Evolutionary conservation across 2,113 vertebrate species (phyloP), one percentile per base, ranked within the genome.

Genomic region (Myocastor coypus): DNA sequence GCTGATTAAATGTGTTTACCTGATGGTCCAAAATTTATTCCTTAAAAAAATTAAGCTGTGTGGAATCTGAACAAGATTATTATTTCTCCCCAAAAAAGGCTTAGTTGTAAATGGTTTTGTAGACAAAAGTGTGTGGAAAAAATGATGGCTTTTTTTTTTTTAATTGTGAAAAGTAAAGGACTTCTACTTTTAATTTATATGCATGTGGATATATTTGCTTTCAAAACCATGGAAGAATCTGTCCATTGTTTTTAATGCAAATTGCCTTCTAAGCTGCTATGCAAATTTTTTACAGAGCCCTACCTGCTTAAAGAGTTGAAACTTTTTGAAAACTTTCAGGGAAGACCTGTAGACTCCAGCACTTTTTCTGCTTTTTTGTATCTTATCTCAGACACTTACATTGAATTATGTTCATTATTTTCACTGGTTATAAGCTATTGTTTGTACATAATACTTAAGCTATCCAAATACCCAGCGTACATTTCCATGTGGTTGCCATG

Each of bases 241-340:
- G 17, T 93, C 81, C 73, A 52, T 92, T 92, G 83, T 89, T 90
- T 95, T 93, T 83, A 88, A 96, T 97, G 90, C 83, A 96, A 89
- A 94, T 94, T 92, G 69, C 63, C 73, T 90, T 94, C 20, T 96
- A 91, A 96, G 97, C 97, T 97, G 97, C 97, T 97, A 97, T 97
- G 97, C 96, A 97, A 96, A 87, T 91, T 96, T 97, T 34, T 92
- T 94, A 83, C 88, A 93, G 94, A 94, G 11, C 68, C 94, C 95
- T 96, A 78, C 73, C 95, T 97, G 64, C 81, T 94, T 82, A 96
- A 94, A 95, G 77, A 92, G 32, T 92, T 94, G 84, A 94, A 94
- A 87, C 92, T 83, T 93, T 94, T 94, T 89, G 66, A 94, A 94
- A 50, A 91, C 64, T 96, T 96, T 96, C 96, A 96, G 97, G 97